Evolutionary conservation across 2,888 invertebrate genomes (phyloP).

Genomic region (Cantharis nigra): DNA sequence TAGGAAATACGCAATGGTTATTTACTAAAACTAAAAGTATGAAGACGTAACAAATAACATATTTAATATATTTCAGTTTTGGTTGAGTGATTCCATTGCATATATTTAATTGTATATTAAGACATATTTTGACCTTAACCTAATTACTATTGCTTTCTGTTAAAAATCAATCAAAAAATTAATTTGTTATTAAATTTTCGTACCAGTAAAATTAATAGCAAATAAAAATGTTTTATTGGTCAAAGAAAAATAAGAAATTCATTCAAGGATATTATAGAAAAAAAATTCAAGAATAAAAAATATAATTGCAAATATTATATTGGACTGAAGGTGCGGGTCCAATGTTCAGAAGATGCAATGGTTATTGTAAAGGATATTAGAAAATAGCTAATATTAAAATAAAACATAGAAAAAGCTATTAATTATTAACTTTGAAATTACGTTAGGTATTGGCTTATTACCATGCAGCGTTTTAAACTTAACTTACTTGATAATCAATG

Average conservation of each 20-base stretch:
- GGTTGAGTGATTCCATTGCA: no score
- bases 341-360: no score
- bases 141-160: not conserved
- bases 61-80: not conserved
- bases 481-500: constrained; percentile 9
- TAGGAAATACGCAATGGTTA: not conserved
- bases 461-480: no score
- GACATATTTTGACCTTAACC: not conserved
- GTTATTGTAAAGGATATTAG: no score
- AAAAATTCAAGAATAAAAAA: not conserved
- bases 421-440: no score
- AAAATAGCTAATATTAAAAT: no score
- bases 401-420: no score
- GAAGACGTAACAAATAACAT: not conserved
- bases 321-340: not conserved
- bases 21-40: not conserved
- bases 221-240: not conserved
- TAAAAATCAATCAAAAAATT: not conserved
- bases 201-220: no score
- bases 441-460: no score
- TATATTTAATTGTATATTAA: not conserved
- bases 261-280: not conserved
- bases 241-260: not conserved
- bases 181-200: no score
- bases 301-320: not conserved